Evolutionary conservation across 37 sponge, comb jelly and placozoan genomes (phyloP).

Genomic region (Theonella swinhoei): DNA sequence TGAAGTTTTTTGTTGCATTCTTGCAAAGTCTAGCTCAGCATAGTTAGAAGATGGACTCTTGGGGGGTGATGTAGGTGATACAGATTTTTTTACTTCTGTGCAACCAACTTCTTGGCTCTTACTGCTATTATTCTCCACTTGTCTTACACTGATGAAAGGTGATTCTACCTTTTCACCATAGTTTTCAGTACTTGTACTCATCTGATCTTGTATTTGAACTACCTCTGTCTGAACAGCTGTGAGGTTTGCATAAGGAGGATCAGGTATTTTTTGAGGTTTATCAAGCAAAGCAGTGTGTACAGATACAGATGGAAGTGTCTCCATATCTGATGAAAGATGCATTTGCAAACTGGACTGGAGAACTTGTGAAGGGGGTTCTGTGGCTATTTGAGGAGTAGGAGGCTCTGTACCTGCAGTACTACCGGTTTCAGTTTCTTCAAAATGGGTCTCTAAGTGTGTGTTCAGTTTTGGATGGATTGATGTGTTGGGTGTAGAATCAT

Average conservation of each 20-base stretch:
- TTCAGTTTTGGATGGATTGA: too few relatives aligned
- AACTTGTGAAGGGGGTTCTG: too few relatives aligned
- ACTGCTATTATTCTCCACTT: background rate
- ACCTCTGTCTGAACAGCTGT: background rate
- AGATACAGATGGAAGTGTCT: too few relatives aligned
- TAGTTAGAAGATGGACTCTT: slow-evolving; percentile 13
- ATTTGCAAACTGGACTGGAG: too few relatives aligned
- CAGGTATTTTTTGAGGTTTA: background rate
- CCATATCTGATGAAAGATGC: too few relatives aligned
- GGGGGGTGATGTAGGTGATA: background rate
- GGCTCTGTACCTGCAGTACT: too few relatives aligned
- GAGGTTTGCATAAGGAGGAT: background rate
- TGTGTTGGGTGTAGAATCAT: too few relatives aligned
- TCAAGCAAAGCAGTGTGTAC: too few relatives aligned
- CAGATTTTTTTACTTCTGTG: background rate
- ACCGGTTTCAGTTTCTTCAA: too few relatives aligned
- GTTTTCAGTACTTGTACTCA: background rate
- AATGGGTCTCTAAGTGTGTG: too few relatives aligned
- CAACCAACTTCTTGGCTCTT: background rate
- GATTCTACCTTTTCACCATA: background rate
- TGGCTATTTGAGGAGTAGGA: too few relatives aligned
- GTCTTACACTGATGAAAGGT: slow-evolving; percentile 29
- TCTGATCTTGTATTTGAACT: background rate
- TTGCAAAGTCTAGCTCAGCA: slow-evolving; percentile 34
- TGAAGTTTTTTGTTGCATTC: background rate